phyloP scores from a whole-genome alignment of 2,113 vertebrate genomes.

The Junco hyemalis region DNA sequence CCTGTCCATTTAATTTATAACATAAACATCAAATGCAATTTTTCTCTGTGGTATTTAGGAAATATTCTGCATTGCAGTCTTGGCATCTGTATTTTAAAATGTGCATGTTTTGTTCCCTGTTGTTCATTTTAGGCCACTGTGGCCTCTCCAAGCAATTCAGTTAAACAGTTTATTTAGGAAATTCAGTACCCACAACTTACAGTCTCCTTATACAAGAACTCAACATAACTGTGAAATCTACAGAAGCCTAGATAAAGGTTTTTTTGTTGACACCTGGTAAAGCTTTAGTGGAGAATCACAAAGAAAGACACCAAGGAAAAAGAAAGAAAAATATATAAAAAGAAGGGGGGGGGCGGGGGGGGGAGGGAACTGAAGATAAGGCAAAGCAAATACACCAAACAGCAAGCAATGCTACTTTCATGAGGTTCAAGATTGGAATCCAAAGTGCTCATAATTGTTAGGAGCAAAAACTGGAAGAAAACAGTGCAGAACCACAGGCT shows the following conservation, averaged over 20 bases:
- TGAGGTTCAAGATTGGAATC: conserved; percentile 4
- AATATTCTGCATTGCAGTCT: background rate
- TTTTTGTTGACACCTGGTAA: conserved; percentile 21
- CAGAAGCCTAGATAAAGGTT: background rate
- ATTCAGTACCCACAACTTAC: background rate
- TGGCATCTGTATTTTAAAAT: background rate
- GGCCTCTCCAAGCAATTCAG: background rate
- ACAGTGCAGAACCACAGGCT: background rate
- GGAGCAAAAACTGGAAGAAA: background rate
- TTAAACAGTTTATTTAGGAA: background rate
- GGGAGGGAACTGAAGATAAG: background rate
- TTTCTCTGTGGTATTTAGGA: background rate
- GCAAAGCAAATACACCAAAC: background rate
- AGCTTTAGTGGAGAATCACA: background rate
- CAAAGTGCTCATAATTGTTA: conserved; percentile 24
- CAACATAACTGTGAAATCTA: background rate
- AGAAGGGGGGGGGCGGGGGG: no score
- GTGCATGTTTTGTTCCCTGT: background rate
- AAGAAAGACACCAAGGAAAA: background rate
- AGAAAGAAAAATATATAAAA: background rate
- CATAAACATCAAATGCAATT: background rate
- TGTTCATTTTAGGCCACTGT: background rate
- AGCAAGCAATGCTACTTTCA: background rate
- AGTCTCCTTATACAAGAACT: background rate
- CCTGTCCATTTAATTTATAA: background rate